Evolutionary conservation across 2,888 invertebrate genomes (phyloP).

Genomic region (Mythimna pallens): DNA sequence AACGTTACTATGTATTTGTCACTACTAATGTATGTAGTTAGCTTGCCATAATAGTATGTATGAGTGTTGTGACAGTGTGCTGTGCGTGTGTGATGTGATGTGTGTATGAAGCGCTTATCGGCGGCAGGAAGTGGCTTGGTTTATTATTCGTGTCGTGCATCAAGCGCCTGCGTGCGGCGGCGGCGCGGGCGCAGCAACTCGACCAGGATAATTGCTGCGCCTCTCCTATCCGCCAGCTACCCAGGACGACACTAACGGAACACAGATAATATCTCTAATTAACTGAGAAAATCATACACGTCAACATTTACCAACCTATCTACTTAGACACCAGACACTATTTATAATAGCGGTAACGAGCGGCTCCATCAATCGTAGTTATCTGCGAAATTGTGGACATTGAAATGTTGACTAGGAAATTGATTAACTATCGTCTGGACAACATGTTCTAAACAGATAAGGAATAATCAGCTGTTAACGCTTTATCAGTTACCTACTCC

Average conservation of each 20-base stretch:
- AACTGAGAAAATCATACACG: conserved; percentile 76
- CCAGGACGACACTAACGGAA: conserved; percentile 83
- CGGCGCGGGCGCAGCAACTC: conserved; percentile 72
- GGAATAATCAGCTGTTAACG: conserved; percentile 66
- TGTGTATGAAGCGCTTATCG: conserved; percentile 86
- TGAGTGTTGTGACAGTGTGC: conserved; percentile 61
- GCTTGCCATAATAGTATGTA: conserved; percentile 69
- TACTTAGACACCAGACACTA: conserved; percentile 45
- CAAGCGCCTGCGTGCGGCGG: conserved; percentile 82
- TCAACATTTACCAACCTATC: conserved; percentile 63
- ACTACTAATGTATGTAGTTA: conserved; percentile 62
- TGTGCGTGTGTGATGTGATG: conserved; percentile 74
- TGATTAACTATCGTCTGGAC: conserved; percentile 66
- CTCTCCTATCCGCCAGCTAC: conserved; percentile 64
- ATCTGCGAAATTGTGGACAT: conserved; percentile 64
- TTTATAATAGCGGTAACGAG: conserved; percentile 68
- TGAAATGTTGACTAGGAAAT: conserved; percentile 71
- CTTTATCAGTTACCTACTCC: conserved; percentile 50
- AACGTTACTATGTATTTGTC: conserved; percentile 61
- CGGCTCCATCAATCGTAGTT: conserved; percentile 71
- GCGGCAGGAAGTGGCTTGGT: conserved; percentile 88
- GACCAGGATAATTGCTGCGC: conserved; percentile 83
- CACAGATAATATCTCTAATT: conserved; percentile 83
- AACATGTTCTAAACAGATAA: conserved; percentile 68
- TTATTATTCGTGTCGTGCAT: conserved; percentile 90